A percentile compares a stretch with the other conserved stretches of the same genome.
phyloP scores from a whole-genome alignment of 2,113 vertebrate species.

The Aspiorhynchus laticeps region DNA sequence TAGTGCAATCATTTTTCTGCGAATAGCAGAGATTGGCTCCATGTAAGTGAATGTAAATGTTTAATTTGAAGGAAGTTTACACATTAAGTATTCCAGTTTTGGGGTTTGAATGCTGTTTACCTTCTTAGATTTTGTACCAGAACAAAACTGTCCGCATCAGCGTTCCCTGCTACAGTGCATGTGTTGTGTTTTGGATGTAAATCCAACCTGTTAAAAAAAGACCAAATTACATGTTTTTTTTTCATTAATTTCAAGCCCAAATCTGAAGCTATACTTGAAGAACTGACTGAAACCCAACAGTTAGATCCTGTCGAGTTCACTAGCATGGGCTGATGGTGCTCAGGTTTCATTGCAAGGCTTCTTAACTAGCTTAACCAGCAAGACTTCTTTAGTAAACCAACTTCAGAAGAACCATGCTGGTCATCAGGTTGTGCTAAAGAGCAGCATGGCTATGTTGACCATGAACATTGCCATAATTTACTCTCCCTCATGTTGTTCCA shows the following conservation, averaged over 20 bases:
- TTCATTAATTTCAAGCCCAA: neutral
- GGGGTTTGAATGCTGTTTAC: neutral
- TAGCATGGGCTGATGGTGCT: neutral
- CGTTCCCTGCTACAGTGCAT: neutral
- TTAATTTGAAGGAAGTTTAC: slow-evolving; percentile 9
- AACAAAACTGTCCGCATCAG: neutral
- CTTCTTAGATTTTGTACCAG: neutral
- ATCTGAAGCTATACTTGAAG: neutral
- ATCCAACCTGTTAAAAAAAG: neutral
- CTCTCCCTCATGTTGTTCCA: neutral
- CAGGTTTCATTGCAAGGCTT: neutral
- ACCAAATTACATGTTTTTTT: neutral
- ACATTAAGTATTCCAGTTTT: neutral
- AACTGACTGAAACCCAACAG: neutral
- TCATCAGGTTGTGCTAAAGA: neutral
- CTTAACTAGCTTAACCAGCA: neutral
- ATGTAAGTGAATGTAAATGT: slow-evolving; percentile 6
- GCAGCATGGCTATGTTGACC: neutral
- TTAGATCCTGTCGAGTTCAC: neutral
- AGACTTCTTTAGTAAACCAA: neutral
- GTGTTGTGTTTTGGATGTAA: neutral
- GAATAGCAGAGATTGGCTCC: neutral
- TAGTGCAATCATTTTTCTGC: neutral
- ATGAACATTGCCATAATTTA: neutral
- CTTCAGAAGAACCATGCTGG: neutral